phyloP scores from a whole-genome alignment of 1,140 invertebrate species.

The Ceratina japonica region DNA sequence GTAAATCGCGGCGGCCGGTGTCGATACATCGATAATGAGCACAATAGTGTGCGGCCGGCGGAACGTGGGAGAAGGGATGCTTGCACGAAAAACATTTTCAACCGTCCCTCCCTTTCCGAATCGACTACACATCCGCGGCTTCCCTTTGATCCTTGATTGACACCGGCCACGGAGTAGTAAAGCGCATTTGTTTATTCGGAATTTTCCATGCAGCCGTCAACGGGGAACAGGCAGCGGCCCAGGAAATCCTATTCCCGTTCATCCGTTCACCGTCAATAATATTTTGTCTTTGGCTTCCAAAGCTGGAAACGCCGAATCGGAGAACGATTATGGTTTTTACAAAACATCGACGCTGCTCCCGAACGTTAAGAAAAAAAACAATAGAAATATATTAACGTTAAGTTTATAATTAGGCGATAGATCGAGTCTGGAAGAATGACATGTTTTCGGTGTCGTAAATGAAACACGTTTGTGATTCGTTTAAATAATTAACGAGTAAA shows the following conservation, averaged over 20 bases:
- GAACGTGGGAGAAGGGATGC: not conserved
- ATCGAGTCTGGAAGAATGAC: too few species aligned
- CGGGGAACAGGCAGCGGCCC: not conserved
- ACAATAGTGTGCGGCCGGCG: conserved; percentile 6
- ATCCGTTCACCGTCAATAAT: too few species aligned
- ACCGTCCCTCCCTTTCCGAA: too few species aligned
- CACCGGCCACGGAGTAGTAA: not conserved
- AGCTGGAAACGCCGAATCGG: too few species aligned
- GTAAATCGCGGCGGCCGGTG: conserved; percentile 3
- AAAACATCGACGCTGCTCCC: not conserved
- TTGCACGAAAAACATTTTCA: conserved; percentile 28
- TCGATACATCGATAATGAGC: conserved; percentile 41
- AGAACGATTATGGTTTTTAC: too few species aligned
- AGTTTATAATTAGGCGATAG: too few species aligned
- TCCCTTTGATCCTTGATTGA: conserved; percentile 38
- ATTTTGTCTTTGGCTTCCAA: too few species aligned
- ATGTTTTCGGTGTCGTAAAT: too few species aligned
- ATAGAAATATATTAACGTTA: too few species aligned
- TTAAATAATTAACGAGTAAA: not conserved
- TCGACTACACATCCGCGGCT: not conserved
- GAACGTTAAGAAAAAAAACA: too few species aligned
- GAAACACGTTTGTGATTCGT: not conserved
- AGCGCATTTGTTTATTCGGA: conserved; percentile 34
- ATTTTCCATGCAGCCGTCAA: conserved; percentile 10
- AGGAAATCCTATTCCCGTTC: too few species aligned